Conservation (phyloP, 2,888 invertebrate genomes). For the Chrysotoxum bicinctum region DNA sequence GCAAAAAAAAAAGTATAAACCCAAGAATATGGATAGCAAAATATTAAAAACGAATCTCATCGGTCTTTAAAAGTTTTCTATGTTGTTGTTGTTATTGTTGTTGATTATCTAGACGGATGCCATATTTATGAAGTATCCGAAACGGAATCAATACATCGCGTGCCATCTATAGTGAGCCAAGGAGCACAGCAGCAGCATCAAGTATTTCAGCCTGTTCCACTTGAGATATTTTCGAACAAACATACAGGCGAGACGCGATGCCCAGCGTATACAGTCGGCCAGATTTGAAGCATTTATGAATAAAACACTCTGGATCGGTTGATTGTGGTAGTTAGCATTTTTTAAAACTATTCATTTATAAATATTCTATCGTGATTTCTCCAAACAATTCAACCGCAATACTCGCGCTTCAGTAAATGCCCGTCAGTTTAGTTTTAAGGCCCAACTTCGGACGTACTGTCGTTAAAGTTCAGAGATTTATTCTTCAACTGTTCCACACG, state of each 20-base stretch:
- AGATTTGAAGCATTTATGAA: neutral
- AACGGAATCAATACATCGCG: conserved; percentile 55
- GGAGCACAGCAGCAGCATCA: conserved; percentile 5
- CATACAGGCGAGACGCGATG: neutral
- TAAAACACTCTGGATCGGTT: neutral
- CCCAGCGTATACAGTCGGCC: neutral
- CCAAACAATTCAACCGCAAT: no score
- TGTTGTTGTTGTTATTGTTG: neutral
- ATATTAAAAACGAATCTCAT: conserved; percentile 10
- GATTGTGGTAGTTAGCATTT: no score
- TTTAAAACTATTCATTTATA: no score
- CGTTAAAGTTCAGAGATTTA: no score
- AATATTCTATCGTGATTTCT: no score
- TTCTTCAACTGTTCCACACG: no score
- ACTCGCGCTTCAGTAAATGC: no score
- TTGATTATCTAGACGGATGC: neutral
- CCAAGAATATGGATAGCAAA: neutral
- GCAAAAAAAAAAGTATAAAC: neutral
- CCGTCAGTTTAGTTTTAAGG: no score
- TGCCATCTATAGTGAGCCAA: neutral
- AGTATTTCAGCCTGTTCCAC: conserved; percentile 42
- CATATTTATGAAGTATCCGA: conserved; percentile 17
- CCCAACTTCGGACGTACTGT: no score
- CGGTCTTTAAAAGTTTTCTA: neutral
- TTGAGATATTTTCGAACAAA: conserved; percentile 34